Base-by-base conservation (phyloP, 2,888 invertebrate genomes). In the Tholera decimalis region DNA sequence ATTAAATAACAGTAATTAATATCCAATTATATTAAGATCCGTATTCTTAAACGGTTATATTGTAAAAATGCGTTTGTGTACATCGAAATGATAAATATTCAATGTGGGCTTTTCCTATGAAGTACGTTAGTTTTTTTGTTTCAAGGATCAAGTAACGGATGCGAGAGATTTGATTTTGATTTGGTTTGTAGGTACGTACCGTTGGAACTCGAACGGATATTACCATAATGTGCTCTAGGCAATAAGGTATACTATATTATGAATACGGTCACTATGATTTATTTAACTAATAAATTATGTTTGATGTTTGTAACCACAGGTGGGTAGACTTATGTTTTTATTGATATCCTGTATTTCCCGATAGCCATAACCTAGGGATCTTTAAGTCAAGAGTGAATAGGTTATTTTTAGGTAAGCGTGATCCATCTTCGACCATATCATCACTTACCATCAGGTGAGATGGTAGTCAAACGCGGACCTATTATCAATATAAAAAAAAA, bases 21-120 rank as follows among this genome's bases (percentile, higher is more conserved):
- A 26, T 33, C 26, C 51, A 65, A 75, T 71, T 70, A 71, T 15
- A 50, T 64, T 64, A 60, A 80, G 63, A 80, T 80, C 80, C 78
- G 82, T 75, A 75, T 69, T 39, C 39, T 47, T 47, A 43, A 69
- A 51, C 46, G 37, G 66, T 63, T 56, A 20, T 71, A 64, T 79
- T 67, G 30, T 54, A 75, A 81, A 78, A 81, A 79, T 66, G 59
- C 54, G 22, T 46, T 54, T 50, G 18, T 50, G 56, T 79, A 77
- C 77, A 71, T 62, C 73, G 82, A 74, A 76, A 76, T 66, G 51
- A 84, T 86, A 77, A 81, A 88, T 88, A 86, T 85, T 85, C 79
- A 85, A 83, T 68, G 69, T 78, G 87, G 88, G 87, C 85, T 87
- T 90, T 89, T 86, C 89, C 88, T 82, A 61, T 67, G 72, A 77